Percentiles rank a stretch among this genome's conserved stretches.
Conservation (phyloP, 2,888 invertebrate genomes). For the Balanococcus diminutus region DNA sequence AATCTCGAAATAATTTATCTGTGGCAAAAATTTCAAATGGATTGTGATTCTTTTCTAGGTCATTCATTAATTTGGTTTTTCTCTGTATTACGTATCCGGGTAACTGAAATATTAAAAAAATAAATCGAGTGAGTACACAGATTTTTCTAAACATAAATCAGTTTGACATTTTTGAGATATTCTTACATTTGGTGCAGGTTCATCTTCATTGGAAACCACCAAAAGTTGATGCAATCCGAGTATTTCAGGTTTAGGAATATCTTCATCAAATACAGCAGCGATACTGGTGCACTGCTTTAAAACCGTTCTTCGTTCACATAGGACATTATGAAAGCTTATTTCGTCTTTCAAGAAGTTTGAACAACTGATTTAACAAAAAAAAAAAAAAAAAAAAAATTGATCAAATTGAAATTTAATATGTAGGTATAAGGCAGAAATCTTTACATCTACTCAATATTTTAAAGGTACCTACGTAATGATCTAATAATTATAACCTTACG, state of each 20-base stretch:
- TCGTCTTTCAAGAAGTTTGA: slow-evolving; percentile 52
- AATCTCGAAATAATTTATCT: slow-evolving; percentile 41
- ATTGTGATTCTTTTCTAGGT: not conserved
- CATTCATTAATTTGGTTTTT: not conserved
- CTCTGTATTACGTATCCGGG: slow-evolving; percentile 29
- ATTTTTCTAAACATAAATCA: too few species aligned
- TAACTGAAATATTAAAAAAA: slow-evolving; percentile 8
- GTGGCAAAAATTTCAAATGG: slow-evolving; percentile 13
- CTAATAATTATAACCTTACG: too few species aligned
- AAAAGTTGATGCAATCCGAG: slow-evolving; percentile 38
- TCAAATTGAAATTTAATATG: too few species aligned
- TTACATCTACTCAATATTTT: too few species aligned
- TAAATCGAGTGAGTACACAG: not conserved
- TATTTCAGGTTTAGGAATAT: slow-evolving; percentile 42
- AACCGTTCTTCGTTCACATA: not conserved
- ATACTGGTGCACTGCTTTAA: slow-evolving; percentile 38
- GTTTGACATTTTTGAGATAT: slow-evolving; percentile 33
- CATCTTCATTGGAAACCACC: slow-evolving; percentile 49
- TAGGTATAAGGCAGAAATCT: too few species aligned
- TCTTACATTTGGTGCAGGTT: slow-evolving; percentile 42
- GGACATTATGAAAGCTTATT: slow-evolving; percentile 38
- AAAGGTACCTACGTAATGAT: too few species aligned
- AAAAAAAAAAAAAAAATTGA: too few species aligned
- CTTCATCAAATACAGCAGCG: slow-evolving; percentile 52
- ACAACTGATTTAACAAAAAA: not conserved